Evolutionary conservation across 2,797 vertebrate genomes (phyloP), one percentile per base, ranked within the genome.

Genomic region (Clamator glandarius): DNA sequence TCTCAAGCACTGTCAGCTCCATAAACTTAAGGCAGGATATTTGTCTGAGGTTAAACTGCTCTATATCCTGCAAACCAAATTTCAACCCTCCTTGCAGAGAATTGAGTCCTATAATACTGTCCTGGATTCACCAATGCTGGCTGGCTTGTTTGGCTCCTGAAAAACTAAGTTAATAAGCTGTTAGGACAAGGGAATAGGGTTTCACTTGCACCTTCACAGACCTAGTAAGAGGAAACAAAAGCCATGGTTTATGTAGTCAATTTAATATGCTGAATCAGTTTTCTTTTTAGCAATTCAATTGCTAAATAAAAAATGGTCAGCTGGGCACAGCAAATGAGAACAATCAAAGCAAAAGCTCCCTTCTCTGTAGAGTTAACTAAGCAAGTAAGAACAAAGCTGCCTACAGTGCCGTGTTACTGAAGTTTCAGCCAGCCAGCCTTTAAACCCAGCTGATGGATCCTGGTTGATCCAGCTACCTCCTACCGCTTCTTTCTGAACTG

Each of bases 1-100:
- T 90, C 72, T 81, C 61, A 85, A 93, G 52, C 79, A 77, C 6
- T 20, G 55, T 42, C 90, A 92, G 78, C 68, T 89, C 90, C 75
- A 50, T 42, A 39, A 72, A 42, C 73, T 77, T 75, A 75, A 81
- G 84, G 62, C 78, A 86, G 18, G 41, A 59, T 69, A 64, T 66
- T 83, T 17, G 4, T 85, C 36, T 64, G 76, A 81, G 33, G 48
- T 9, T 81, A 76, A 91, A 52, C 57, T 44, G 35, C 63, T 94
- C 20, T 61, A 29, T 51, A 84, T 29, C 55, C 78, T 66, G 24
- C n/a, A 89, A 79, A 77, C 8, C 59, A 46, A 57, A 75, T 87
- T 77, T 74, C 75, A 87, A 48, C 29, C 19, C 57, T 87, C 15
- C 12, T 66, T 69, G 48, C n/a, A 66, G 57, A 87, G 54, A 70